Conservation (phyloP, 2,797 vertebrate genomes). For the Darevskia nairensis region DNA sequence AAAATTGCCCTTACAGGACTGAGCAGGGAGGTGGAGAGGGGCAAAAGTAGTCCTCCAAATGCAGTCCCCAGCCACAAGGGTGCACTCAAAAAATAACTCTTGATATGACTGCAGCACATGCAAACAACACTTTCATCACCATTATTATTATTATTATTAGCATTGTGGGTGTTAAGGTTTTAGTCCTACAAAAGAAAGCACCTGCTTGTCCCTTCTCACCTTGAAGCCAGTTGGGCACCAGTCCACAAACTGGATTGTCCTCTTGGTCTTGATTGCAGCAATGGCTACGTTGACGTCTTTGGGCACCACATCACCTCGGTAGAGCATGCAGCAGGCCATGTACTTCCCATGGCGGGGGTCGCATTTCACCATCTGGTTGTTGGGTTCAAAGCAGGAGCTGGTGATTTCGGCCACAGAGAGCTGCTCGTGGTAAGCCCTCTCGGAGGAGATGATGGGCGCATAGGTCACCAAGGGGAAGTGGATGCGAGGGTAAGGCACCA, state of each 20-base stretch:
- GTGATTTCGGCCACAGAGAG: slow-evolving; percentile 80
- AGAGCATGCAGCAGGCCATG: slow-evolving; percentile 93
- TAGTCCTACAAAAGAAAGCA: neutral
- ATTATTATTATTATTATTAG: too few species aligned
- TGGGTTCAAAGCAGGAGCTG: slow-evolving; percentile 80
- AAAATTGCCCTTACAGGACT: neutral
- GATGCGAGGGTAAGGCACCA: slow-evolving; percentile 83
- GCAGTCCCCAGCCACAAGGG: too few species aligned
- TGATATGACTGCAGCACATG: too few species aligned
- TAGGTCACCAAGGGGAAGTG: slow-evolving; percentile 82
- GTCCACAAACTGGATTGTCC: slow-evolving; percentile 85
- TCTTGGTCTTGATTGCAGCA: slow-evolving; percentile 89
- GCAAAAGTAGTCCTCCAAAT: too few species aligned
- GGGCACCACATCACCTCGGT: slow-evolving; percentile 89
- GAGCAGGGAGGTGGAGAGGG: too few species aligned
- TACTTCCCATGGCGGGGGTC: slow-evolving; percentile 79
- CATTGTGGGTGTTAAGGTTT: neutral
- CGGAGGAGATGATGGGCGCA: slow-evolving; percentile 76
- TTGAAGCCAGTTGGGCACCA: slow-evolving; percentile 85
- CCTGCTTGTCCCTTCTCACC: slow-evolving; percentile 60
- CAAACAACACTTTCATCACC: neutral
- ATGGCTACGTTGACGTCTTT: slow-evolving; percentile 92
- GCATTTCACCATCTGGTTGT: slow-evolving; percentile 83
- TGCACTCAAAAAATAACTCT: neutral
- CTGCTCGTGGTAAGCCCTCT: slow-evolving; percentile 79